phyloP scores from a whole-genome alignment of 2,888 invertebrate genomes.

The Dyspetes luteomarginatus region DNA sequence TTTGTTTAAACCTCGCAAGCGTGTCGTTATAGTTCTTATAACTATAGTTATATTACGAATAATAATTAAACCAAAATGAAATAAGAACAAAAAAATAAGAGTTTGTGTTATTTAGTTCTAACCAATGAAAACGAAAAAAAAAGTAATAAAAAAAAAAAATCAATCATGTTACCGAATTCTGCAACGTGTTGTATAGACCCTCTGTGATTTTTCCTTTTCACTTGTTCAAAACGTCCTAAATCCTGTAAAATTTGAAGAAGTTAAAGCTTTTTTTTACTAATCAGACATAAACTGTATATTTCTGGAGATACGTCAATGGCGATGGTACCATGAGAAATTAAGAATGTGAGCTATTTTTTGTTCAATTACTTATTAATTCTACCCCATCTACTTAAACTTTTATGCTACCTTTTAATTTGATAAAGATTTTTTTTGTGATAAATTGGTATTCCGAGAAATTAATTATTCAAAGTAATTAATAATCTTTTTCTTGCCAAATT shows the following conservation, averaged over 20 bases:
- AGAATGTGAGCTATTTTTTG: too few species aligned
- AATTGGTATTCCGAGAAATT: too few species aligned
- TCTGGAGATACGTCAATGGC: too few species aligned
- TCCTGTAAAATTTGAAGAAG: neutral
- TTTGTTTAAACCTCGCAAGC: constrained; percentile 34
- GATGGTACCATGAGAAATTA: too few species aligned
- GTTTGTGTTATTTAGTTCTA: constrained; percentile 83
- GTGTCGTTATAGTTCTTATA: constrained; percentile 79
- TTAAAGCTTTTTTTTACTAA: too few species aligned
- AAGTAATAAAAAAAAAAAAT: constrained; percentile 80
- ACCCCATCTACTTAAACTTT: too few species aligned
- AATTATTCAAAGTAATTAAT: too few species aligned
- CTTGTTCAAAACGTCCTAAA: constrained; percentile 10
- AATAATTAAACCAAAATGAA: constrained; percentile 76
- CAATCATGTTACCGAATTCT: constrained; percentile 79
- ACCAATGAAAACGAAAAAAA: constrained; percentile 75
- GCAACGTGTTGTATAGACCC: constrained; percentile 10
- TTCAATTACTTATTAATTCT: too few species aligned
- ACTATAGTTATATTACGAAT: constrained; percentile 78
- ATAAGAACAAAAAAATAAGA: constrained; percentile 73
- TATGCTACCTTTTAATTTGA: too few species aligned
- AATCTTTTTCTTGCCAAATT: too few species aligned
- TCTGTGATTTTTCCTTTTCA: constrained; percentile 57
- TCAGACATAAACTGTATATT: too few species aligned
- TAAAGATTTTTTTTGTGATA: too few species aligned